Conservation (phyloP, 2,797 vertebrate species). For the Crypturellus tataupa region DNA sequence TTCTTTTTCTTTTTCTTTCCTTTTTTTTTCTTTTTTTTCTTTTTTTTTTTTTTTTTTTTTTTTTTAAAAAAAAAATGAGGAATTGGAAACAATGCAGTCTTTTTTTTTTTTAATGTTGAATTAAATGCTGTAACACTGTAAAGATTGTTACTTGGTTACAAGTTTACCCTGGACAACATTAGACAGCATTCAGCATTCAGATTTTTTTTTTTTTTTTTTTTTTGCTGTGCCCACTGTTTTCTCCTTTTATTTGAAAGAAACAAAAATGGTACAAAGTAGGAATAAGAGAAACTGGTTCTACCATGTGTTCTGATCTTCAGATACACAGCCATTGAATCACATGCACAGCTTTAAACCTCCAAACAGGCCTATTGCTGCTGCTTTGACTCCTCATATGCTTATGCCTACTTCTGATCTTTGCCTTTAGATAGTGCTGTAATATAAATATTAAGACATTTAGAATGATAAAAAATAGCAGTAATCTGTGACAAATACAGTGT, state of each 20-base stretch:
- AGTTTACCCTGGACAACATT: not conserved
- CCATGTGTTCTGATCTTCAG: not conserved
- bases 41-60: not conserved
- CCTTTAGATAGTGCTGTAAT: not conserved
- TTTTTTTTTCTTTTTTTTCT: not conserved
- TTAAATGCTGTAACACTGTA: not conserved
- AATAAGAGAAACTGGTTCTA: not conserved
- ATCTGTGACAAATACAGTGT: not conserved
- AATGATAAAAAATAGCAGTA: not conserved
- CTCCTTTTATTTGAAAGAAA: not conserved
- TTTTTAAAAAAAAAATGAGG: not conserved
- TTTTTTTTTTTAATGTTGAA: not conserved
- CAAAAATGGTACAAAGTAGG: not conserved
- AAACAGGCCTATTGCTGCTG: not conserved
- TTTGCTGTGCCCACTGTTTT: not conserved
- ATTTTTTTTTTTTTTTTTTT: not conserved
- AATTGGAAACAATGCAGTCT: not conserved
- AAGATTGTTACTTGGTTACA: not conserved
- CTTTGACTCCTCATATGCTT: not conserved
- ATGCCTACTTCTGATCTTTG: not conserved
- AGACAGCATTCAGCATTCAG: not conserved
- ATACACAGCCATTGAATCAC: not conserved
- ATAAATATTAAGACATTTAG: not conserved
- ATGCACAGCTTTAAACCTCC: not conserved
- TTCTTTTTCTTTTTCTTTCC: accelerated